Conservation (phyloP, 1,140 invertebrate species). For the Achatina immaculata region DNA sequence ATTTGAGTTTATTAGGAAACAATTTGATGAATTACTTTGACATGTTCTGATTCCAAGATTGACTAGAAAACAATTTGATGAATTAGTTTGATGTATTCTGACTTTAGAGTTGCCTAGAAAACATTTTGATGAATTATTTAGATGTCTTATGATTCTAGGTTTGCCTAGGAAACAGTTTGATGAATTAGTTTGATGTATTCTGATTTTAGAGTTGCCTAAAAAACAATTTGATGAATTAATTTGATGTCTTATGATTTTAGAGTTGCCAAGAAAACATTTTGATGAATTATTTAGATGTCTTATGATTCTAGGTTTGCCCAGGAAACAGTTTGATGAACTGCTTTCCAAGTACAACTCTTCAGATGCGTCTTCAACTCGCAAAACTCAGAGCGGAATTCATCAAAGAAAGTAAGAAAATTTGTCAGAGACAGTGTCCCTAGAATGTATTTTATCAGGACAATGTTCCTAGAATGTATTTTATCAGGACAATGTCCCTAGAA, state of each 20-base stretch:
- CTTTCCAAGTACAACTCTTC: constrained; percentile 55
- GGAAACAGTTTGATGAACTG: constrained; percentile 67
- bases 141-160: background rate
- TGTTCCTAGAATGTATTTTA: too few species aligned
- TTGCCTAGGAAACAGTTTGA: constrained; percentile 32
- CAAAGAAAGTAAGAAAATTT: constrained; percentile 63
- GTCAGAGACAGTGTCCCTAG: too few species aligned
- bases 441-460: too few species aligned
- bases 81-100: too few species aligned
- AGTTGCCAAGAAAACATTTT: constrained; percentile 6
- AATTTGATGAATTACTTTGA: too few species aligned
- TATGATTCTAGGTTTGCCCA: constrained; percentile 64
- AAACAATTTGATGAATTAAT: constrained; percentile 53
- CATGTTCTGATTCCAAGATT: too few species aligned
- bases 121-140: too few species aligned
- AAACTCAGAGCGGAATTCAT: constrained; percentile 54
- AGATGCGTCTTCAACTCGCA: constrained; percentile 47
- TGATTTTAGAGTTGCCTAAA: background rate
- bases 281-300: constrained; percentile 47
- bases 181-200: constrained; percentile 54
- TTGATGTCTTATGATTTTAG: constrained; percentile 30
- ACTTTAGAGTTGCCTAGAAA: too few species aligned
- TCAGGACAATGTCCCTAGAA: too few species aligned
- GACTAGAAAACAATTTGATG: too few species aligned
- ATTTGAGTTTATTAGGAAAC: background rate